These are phyloP conservation scores for Hypolimnas misippus DNA, from an alignment of 2,888 invertebrate genomes.

Conservation along the genomic window DNA sequence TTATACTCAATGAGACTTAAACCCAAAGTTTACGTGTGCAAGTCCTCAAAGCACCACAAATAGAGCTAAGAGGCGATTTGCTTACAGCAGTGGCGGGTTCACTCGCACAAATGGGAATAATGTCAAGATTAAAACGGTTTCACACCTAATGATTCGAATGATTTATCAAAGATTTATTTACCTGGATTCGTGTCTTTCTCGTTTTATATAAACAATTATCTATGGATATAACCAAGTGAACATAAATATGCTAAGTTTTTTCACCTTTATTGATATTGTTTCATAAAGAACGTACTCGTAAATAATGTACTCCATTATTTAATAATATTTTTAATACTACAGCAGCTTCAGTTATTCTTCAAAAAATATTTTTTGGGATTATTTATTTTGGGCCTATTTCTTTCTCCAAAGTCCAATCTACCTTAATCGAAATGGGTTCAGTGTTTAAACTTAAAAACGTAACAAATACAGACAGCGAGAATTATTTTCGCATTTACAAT, in stretches of 20 bases:
- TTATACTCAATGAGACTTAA: neutral
- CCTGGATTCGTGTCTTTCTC: constrained; percentile 7
- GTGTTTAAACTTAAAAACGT: too few species aligned
- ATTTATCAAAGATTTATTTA: neutral
- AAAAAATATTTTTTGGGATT: too few species aligned
- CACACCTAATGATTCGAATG: constrained; percentile 4
- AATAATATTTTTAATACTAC: too few species aligned
- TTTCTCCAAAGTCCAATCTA: too few species aligned
- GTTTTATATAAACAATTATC: neutral
- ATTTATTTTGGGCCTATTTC: too few species aligned
- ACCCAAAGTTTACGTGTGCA: constrained; percentile 14
- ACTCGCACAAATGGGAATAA: constrained; percentile 19
- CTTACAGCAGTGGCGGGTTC: constrained; percentile 13
- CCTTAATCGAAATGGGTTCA: too few species aligned
- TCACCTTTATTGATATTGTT: too few species aligned
- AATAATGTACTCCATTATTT: too few species aligned
- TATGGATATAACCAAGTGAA: neutral
- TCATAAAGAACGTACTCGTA: too few species aligned
- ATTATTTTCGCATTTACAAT: too few species aligned
- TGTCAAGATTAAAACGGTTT: constrained; percentile 8
- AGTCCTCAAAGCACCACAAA: constrained; percentile 21
- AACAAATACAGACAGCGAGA: too few species aligned
- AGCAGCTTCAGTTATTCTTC: too few species aligned
- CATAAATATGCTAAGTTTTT: neutral
- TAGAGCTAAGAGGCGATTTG: constrained; percentile 20